A percentile compares a stretch with the other conserved stretches of the same genome.
Conservation (phyloP, 2,797 vertebrate species). For the Notoglanidium macrostoma region DNA sequence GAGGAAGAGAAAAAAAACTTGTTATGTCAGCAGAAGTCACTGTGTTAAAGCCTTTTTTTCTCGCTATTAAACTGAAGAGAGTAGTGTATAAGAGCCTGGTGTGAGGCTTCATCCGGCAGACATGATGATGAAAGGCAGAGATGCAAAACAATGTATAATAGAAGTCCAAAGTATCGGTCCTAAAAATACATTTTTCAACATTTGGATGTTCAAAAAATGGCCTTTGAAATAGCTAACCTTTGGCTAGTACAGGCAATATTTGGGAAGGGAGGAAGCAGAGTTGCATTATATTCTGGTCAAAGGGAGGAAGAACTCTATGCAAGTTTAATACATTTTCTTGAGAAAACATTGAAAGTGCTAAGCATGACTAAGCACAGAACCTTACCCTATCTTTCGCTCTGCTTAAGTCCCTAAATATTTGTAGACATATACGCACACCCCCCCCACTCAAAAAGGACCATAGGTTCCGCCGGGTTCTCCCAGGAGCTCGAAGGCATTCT, state of each 20-base stretch:
- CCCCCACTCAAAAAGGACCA: slow-evolving; percentile 41
- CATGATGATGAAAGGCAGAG: slow-evolving; percentile 2
- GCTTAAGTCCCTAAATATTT: slow-evolving; percentile 32
- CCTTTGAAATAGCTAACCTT: neutral
- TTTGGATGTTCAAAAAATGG: neutral
- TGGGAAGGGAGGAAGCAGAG: slow-evolving; percentile 11
- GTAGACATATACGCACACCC: slow-evolving; percentile 24
- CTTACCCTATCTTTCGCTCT: slow-evolving; percentile 35
- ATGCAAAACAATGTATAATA: neutral
- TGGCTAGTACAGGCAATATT: slow-evolving; percentile 1
- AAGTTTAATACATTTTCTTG: slow-evolving; percentile 28
- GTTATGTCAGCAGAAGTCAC: slow-evolving; percentile 62
- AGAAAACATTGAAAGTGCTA: slow-evolving; percentile 35
- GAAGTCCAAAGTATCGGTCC: no score
- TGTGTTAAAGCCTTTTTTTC: slow-evolving; percentile 61
- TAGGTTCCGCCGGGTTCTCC: slow-evolving; percentile 66
- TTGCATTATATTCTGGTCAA: slow-evolving; percentile 23
- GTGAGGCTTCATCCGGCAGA: slow-evolving; percentile 14
- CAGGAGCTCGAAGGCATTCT: slow-evolving; percentile 77
- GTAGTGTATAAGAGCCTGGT: slow-evolving; percentile 45
- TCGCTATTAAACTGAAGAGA: slow-evolving; percentile 51
- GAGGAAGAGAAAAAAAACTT: slow-evolving; percentile 54
- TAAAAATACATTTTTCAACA: neutral
- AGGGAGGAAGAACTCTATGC: slow-evolving; percentile 27
- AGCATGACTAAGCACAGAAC: slow-evolving; percentile 25